phyloP scores from a whole-genome alignment of 2,888 invertebrate species.

The Rhamphomyia laevipes region DNA sequence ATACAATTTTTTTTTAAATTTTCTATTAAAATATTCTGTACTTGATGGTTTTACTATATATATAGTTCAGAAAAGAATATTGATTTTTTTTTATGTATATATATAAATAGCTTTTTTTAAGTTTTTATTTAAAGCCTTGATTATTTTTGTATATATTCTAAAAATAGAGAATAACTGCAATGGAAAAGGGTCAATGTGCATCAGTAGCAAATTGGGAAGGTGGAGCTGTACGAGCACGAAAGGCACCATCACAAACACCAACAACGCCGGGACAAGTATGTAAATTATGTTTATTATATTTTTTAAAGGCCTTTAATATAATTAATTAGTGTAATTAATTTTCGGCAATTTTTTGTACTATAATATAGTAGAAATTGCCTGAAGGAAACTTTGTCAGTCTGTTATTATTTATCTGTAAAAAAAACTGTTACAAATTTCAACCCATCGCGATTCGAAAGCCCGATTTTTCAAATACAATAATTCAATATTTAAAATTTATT shows the following conservation, averaged over 20 bases:
- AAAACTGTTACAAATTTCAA: too few relatives aligned
- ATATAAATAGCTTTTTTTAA: neutral
- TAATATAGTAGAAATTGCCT: too few relatives aligned
- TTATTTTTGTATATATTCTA: conserved; percentile 6
- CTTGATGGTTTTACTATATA: neutral
- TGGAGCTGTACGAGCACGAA: conserved; percentile 48
- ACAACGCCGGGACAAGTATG: conserved; percentile 38
- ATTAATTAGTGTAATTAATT: too few relatives aligned
- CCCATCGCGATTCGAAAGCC: too few relatives aligned
- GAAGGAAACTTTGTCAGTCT: too few relatives aligned
- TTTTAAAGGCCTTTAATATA: too few relatives aligned
- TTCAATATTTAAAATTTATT: too few relatives aligned
- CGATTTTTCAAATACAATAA: too few relatives aligned
- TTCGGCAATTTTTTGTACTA: too few relatives aligned
- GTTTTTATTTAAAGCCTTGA: neutral
- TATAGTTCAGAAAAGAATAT: too few relatives aligned
- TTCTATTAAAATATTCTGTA: neutral
- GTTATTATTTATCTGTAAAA: too few relatives aligned
- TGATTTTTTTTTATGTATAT: too few relatives aligned
- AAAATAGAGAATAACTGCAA: conserved; percentile 46
- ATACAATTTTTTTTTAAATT: neutral
- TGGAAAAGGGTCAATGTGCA: conserved; percentile 54
- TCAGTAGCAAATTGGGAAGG: conserved; percentile 57
- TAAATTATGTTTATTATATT: conserved; percentile 4
- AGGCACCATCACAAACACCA: conserved; percentile 38